Evolutionary conservation across 2,888 invertebrate species (phyloP).

Genomic region (Polyploca ridens): DNA sequence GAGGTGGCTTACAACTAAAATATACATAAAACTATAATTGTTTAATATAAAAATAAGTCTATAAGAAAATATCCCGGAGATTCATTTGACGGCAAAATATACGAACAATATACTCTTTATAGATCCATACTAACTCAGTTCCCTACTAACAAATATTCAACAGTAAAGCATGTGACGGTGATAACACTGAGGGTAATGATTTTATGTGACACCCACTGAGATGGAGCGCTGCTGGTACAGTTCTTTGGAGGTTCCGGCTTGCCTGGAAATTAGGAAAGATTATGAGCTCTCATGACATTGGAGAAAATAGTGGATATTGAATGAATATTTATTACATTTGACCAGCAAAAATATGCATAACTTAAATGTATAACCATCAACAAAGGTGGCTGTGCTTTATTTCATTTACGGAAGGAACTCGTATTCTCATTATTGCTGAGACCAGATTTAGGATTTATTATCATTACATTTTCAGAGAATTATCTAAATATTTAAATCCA

Average conservation of each 20-base stretch:
- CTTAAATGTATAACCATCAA: too few species aligned
- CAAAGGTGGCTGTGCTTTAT: too few species aligned
- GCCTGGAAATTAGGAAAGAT: slow-evolving; percentile 55
- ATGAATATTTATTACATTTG: neutral
- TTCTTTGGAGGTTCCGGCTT: slow-evolving; percentile 73
- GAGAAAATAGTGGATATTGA: too few species aligned
- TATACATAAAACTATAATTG: slow-evolving; percentile 47
- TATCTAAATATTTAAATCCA: too few species aligned
- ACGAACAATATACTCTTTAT: slow-evolving; percentile 14
- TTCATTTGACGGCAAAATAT: slow-evolving; percentile 63
- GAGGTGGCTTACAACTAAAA: slow-evolving; percentile 78
- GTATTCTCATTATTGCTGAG: too few species aligned
- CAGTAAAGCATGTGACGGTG: slow-evolving; percentile 39
- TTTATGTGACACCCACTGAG: slow-evolving; percentile 43
- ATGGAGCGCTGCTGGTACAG: slow-evolving; percentile 65
- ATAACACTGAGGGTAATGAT: slow-evolving; percentile 43
- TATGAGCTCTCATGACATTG: neutral
- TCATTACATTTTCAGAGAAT: too few species aligned
- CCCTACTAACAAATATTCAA: slow-evolving; percentile 6
- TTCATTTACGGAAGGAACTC: neutral
- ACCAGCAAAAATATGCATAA: too few species aligned
- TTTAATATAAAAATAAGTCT: slow-evolving; percentile 70
- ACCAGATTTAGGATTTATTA: too few species aligned
- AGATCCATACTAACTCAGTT: neutral
- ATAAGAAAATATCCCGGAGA: slow-evolving; percentile 66